Evolutionary conservation across 1,140 invertebrate genomes (phyloP), one percentile per base, ranked within the genome.

Genomic region (Tetramorium simillimum): DNA sequence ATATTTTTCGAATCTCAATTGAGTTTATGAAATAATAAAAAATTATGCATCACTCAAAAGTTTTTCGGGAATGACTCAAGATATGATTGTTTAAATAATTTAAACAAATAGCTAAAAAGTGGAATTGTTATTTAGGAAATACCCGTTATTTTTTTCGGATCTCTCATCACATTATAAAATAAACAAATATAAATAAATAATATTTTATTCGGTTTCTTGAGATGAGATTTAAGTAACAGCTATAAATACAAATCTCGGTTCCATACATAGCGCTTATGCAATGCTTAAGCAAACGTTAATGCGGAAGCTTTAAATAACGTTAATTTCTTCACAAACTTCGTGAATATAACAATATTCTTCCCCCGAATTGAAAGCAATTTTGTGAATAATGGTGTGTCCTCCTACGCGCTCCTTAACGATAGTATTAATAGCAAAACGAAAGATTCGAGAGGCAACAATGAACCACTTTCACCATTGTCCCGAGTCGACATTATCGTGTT

Each of bases 401-500:
- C 80, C 80, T 62, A 84, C 80, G 69, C 53, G 40, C 18, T 14
- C 7, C 18, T 58, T 60, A 56, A 49, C 69, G 40, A 58, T 60
- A 82, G 53, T 46, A 73, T 84, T 84, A 72, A 84, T 84, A 84
- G 80, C 18, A n/a, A 62, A 84, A 73, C 21, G 49, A 43, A 46
- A 24, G 67, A 84, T 84, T 70, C 33, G 69, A 33, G 53, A 73
- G 37, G 69, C 28, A 84, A 84, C 80, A 84, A 75, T 49, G 67
- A 56, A 62, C 80, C 80, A 84, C 80, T 84, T 84, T 84, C 80
- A 73, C 80, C 80, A 84, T 84, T 84, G 80, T 84, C 80, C 69
- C 56, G 28, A 18, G 46, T 33, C 21, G 40, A 70, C 67, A 60
- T 84, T 75, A 84, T 60, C 46, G 40, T 53, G n/a, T 46, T 21